Evolutionary conservation across 1,140 invertebrate species (phyloP), one percentile per base, ranked within the genome.

Genomic region (Acromyrmex heyeri): DNA sequence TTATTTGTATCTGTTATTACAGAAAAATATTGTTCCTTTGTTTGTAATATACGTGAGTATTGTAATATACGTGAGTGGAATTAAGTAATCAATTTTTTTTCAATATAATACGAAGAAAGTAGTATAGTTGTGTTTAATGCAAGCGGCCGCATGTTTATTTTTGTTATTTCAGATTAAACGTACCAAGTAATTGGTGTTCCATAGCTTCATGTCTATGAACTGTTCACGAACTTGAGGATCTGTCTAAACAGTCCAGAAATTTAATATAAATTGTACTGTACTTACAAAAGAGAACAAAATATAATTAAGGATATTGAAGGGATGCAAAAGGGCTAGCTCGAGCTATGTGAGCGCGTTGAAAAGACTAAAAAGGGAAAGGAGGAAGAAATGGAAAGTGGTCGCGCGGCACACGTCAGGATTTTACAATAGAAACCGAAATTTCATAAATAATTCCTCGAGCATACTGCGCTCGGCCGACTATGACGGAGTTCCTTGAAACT

Each of bases 351-450:
- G 14, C 21, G 24, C 18, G 6, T 27, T 27, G 10, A 38, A 75
- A 53, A 24, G 61, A 38, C 12, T 85, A 53, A 83, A 85, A 88
- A 85, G 73, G 81, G 73, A 88, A 88, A 78, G 87, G 89, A 88
- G 82, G 75, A 86, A 90, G 85, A 89, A 92, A 90, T 91, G 87
- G 91, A 92, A 90, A 92, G 87, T 27, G 27, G 50, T 53, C 69
- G 61, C 69, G 59, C 7, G 12, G 21, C 55, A 27, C 24, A 50
- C 48, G 70, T 83, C 69, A 61, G 55, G 87, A 93, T 93, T 93
- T 88, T 90, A 86, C 76, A 61, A 73, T 92, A 92, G 90, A 92
- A 92, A 92, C 87, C 88, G 88, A 92, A 92, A 92, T 92, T 92
- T 92, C 89, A 92, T 89, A 89, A 89, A 92, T 92, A 90, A 91